phyloP scores from a whole-genome alignment of 2,797 vertebrate species.

The Phyllotis vaccarum region DNA sequence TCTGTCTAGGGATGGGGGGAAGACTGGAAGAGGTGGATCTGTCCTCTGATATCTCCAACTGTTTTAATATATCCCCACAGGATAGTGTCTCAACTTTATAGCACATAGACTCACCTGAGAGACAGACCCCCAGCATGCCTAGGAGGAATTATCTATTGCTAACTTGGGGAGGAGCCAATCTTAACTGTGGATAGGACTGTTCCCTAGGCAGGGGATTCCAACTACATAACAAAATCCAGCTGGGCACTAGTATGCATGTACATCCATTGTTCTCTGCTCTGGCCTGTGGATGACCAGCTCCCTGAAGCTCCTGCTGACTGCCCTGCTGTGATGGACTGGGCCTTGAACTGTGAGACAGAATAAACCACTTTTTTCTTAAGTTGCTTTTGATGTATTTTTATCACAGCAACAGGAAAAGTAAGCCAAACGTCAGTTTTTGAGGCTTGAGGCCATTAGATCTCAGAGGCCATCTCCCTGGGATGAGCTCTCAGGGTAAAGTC shows the following conservation, averaged over 20 bases:
- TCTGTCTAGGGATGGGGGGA: no score
- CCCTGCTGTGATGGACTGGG: not conserved
- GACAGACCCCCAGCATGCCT: no score
- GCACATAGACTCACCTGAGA: not conserved
- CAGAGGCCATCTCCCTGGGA: not conserved
- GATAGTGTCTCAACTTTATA: not conserved
- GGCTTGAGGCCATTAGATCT: not conserved
- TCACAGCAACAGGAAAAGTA: not conserved
- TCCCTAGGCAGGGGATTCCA: not conserved
- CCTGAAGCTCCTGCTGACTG: no score
- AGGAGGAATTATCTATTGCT: not conserved
- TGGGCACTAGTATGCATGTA: not conserved
- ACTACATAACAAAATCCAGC: not conserved
- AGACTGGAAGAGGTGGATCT: no score
- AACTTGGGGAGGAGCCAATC: not conserved
- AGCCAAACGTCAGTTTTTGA: not conserved
- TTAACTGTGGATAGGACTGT: not conserved
- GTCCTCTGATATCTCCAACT: no score
- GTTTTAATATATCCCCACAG: no score
- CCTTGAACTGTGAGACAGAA: not conserved
- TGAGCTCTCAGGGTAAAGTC: not conserved
- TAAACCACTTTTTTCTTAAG: not conserved
- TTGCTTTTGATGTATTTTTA: not conserved
- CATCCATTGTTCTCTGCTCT: not conserved
- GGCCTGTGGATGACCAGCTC: not conserved